Base-by-base conservation (phyloP, 2,888 invertebrate genomes). In the Alsophila aescularia region DNA sequence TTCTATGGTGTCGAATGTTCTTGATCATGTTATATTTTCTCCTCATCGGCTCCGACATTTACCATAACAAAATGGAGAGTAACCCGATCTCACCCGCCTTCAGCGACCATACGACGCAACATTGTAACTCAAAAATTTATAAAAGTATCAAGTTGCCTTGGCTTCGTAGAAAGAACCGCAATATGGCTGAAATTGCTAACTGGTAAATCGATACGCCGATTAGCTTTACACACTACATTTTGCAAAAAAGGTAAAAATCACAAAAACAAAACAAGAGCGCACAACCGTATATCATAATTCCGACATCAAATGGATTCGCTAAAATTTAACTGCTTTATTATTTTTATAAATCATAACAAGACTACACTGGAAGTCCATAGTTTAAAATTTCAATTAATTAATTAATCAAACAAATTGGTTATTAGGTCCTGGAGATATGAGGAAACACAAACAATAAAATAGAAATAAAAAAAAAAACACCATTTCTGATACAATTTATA, bases 141-240 rank as follows among this genome's bases (percentile, higher is more conserved):
- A 69, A 75, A 76, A 73, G 78, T 86, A 86, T 87, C 83, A 74
- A 55, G 75, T 87, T 84, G 62, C 86, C 65, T 73, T 60, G 64
- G 67, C 64, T 86, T 84, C 83, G 75, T 73, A 73, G 84, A 86
- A 87, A 64, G 73, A 67, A 69, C 73, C 71, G 64, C 68, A 75
- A 78, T 75, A 79, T 72, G 65, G 61, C 61, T 39, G 52, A 64
- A 71, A 65, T 66, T 67, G 42, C 52, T 63, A 66, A 64, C 63
- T 62, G 69, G 73, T 73, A 77, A 79, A 71, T 65, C 64, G 69
- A 76, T 75, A 77, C 64, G 32, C 53, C 32, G 53, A 67, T 58
- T 54, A 24, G 44, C 39, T 32, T 14, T 14, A 27, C 27, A 27
- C 24, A 14, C 27, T 27, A 27, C 27, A 27, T 14, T 27, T 10